phyloP scores from a whole-genome alignment of 1,140 invertebrate species.

The Drosophila setifemur region DNA sequence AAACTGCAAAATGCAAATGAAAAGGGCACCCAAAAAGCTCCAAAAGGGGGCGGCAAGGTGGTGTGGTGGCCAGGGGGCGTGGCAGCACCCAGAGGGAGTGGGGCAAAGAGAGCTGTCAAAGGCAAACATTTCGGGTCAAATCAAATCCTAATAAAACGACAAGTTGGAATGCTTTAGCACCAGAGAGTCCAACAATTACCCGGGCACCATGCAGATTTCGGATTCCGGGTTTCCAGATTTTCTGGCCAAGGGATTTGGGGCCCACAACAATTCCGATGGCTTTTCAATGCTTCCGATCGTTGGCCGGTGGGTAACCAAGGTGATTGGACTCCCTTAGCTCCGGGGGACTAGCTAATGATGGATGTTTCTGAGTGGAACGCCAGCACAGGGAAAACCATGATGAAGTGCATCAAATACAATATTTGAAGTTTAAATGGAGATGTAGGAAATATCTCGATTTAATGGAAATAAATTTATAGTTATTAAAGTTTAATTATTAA shows the following conservation, averaged over 20 bases:
- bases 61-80: background rate
- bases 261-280: background rate
- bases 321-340: too few relatives aligned
- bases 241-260: background rate
- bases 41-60: background rate
- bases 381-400: too few relatives aligned
- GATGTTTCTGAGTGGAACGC: too few relatives aligned
- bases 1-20: constrained; percentile 55
- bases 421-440: too few relatives aligned
- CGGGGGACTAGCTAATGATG: too few relatives aligned
- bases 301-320: too few relatives aligned
- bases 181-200: background rate
- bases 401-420: too few relatives aligned
- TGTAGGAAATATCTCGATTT: too few relatives aligned
- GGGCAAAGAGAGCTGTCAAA: constrained; percentile 22
- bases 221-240: too few relatives aligned
- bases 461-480: too few relatives aligned
- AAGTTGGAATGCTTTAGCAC: background rate
- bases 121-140: constrained; percentile 42
- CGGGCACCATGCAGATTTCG: background rate
- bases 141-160: constrained; percentile 36
- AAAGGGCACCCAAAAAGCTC: constrained; percentile 3
- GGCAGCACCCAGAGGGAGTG: constrained; percentile 2
- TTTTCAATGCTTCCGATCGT: too few relatives aligned
- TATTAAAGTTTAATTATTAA: too few relatives aligned